These are phyloP conservation scores for Pseudochirops corinnae DNA, from an alignment of 2,797 vertebrate species.

Conservation along the genomic window DNA sequence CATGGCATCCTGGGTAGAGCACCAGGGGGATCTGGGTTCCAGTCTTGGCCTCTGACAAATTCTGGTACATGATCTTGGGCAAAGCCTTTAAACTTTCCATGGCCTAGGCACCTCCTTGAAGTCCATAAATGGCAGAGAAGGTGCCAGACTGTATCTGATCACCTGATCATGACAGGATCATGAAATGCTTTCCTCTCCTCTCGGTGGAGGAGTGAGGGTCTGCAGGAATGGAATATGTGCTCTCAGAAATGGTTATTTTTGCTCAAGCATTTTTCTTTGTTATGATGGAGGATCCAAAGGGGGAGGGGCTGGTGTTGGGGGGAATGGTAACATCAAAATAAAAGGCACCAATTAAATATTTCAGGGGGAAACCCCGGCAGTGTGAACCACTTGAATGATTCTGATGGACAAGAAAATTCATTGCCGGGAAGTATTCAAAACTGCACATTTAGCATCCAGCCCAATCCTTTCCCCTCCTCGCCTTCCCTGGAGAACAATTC, in stretches of 20 bases:
- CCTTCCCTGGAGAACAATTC: neutral
- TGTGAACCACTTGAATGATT: neutral
- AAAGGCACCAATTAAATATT: neutral
- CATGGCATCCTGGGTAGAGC: neutral
- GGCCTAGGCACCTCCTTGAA: neutral
- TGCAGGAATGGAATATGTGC: neutral
- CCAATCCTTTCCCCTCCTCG: neutral
- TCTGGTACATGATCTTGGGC: neutral
- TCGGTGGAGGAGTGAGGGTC: neutral
- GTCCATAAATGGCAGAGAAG: neutral
- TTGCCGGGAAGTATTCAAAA: neutral
- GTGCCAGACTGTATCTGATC: neutral
- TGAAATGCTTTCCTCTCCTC: neutral
- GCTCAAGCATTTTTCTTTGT: neutral
- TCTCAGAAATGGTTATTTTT: neutral
- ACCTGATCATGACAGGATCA: no score
- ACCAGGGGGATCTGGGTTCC: neutral
- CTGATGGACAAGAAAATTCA: neutral
- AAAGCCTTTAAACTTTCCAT: neutral
- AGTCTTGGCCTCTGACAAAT: neutral
- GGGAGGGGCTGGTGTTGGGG: neutral
- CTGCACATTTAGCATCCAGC: neutral
- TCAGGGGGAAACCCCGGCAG: neutral
- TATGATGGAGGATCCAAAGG: neutral
- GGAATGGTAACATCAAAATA: neutral